A percentile compares a stretch with the other conserved stretches of the same genome.
phyloP scores from a whole-genome alignment of 2,113 vertebrate genomes.

The Grammatotria lemairii region DNA sequence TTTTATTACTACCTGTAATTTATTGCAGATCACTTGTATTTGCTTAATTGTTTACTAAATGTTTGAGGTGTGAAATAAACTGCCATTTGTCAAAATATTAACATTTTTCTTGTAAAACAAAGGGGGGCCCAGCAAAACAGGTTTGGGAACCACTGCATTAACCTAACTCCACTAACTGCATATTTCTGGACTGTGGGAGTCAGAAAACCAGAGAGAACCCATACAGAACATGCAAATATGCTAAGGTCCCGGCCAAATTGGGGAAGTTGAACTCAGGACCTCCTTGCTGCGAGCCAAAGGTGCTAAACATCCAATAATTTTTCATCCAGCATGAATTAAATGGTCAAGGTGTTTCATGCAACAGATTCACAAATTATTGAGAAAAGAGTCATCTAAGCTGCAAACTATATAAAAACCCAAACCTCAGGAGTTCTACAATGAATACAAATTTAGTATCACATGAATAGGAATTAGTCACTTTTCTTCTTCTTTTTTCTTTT shows the following conservation, averaged over 20 bases:
- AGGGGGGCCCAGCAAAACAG: not conserved
- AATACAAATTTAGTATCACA: not conserved
- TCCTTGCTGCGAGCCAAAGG: not conserved
- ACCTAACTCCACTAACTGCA: not conserved
- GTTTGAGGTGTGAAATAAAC: not conserved
- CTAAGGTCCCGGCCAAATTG: not conserved
- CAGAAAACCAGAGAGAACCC: not conserved
- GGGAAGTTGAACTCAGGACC: not conserved
- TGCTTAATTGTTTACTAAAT: not conserved
- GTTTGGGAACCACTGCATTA: not conserved
- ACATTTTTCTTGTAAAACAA: not conserved
- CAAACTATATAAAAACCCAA: not conserved
- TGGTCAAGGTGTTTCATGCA: not conserved
- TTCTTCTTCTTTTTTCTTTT: not conserved
- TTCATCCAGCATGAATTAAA: not conserved
- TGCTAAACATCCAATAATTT: not conserved
- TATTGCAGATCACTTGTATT: not conserved
- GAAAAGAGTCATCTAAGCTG: not conserved
- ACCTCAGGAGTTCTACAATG: not conserved
- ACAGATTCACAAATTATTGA: not conserved
- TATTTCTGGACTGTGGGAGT: not conserved
- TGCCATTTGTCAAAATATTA: not conserved
- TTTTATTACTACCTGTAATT: not conserved
- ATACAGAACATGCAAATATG: not conserved
- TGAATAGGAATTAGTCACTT: not conserved